Evolutionary conservation across 2,113 vertebrate genomes (phyloP), one percentile per base, ranked within the genome.

Genomic region (Tenrec ecaudatus): DNA sequence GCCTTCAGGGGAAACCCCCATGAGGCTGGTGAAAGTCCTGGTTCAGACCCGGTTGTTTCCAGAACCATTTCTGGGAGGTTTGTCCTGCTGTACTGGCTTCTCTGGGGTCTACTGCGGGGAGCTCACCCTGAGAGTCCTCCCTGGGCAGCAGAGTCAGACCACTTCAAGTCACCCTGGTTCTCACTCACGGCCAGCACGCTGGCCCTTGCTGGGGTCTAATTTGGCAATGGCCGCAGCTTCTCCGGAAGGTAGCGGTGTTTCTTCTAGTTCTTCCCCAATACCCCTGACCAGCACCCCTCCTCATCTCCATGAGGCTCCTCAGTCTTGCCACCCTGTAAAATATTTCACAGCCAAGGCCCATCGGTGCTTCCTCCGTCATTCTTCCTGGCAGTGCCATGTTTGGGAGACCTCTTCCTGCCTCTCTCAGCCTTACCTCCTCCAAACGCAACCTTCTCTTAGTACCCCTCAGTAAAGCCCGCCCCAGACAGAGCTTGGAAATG

Each of bases 401-500:
- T 36, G 3, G 82, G 90, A 88, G 94, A 53, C 20, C 91, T 86
- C 86, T 80, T 91, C 86, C 9, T 53, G 57, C 68, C 31, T 53
- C 31, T 53, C 43, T 68, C 38, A 62, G 19, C 33, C 75, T 92
- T 90, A 92, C 78, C 84, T 94, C 90, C 81, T 90, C 33, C 75
- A 95, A 95, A 38, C 0, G 0, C 95, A 97, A 95, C 86, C 87
- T 85, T 96, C 78, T 96, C 97, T 96, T 96, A 96, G 94, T 86
- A 89, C 90, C 73, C 0, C 9, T 0, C 0, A 88, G 66, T 75
- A 96, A 96, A 96, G 96, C 94, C 96, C 95, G 94, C 94, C 96
- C 96, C 94, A 98, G 96, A 96, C 96, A 95, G 95, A 98, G 97
- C 97, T 98, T 97, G 98, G 98, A 97, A 98, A 98, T 98, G 98